These are phyloP conservation scores for Nomia melanderi DNA, from an alignment of 1,140 invertebrate species.

Conservation along the genomic window DNA sequence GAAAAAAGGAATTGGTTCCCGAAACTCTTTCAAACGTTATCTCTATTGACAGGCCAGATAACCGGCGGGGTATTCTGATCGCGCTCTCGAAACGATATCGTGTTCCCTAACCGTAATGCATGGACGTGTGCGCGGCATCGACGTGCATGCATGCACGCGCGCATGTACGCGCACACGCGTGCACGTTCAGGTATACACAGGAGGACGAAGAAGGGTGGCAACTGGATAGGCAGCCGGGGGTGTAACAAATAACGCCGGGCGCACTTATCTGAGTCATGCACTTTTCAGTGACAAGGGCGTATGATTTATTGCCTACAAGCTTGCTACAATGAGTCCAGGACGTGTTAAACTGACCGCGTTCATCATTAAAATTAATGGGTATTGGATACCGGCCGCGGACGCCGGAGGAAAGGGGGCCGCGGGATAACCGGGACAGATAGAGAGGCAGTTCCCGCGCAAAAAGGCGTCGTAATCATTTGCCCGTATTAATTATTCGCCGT, in stretches of 20 bases:
- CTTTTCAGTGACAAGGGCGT: conserved; percentile 65
- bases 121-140: not conserved
- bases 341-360: conserved; percentile 73
- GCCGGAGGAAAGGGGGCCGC: conserved; percentile 2
- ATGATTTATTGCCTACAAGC: conserved; percentile 67
- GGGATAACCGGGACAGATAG: conserved; percentile 31
- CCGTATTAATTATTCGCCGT: conserved; percentile 20
- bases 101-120: conserved; percentile 42
- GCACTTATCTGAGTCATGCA: conserved; percentile 68
- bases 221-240: conserved; percentile 34
- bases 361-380: conserved; percentile 76
- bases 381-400: conserved; percentile 62
- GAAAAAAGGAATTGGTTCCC: not conserved
- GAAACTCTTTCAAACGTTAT: conserved; percentile 20
- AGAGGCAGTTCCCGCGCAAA: conserved; percentile 1
- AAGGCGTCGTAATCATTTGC: conserved; percentile 20
- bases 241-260: conserved; percentile 58
- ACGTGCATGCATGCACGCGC: not conserved
- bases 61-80: conserved; percentile 38
- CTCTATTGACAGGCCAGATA: conserved; percentile 28
- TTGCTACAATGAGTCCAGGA: conserved; percentile 67
- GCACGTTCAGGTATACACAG: not conserved
- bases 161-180: no score
- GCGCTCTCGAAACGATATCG: conserved; percentile 48
- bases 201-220: conserved; percentile 29